phyloP scores from a whole-genome alignment of 2,113 vertebrate species.

The Cyprinodon variegatus region DNA sequence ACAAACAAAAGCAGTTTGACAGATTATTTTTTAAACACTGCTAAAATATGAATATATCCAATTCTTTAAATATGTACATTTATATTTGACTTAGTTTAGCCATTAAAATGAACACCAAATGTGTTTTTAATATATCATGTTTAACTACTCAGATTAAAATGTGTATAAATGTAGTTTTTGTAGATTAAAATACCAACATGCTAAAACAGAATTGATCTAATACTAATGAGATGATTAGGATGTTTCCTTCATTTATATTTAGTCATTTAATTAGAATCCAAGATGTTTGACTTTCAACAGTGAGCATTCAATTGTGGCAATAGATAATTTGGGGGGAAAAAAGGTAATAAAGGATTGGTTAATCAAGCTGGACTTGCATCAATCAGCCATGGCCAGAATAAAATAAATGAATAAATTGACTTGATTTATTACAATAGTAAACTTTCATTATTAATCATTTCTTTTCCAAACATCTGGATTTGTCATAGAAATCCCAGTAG shows the following conservation, averaged over 20 bases:
- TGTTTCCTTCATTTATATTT: background rate
- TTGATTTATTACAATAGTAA: conserved; percentile 41
- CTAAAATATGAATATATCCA: too few relatives aligned
- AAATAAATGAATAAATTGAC: conserved; percentile 48
- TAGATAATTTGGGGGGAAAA: conserved; percentile 33
- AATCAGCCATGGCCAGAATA: conserved; percentile 44
- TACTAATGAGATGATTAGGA: background rate
- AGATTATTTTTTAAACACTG: too few relatives aligned
- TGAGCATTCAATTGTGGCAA: conserved; percentile 9
- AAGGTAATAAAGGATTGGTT: conserved; percentile 47
- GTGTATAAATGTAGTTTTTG: background rate
- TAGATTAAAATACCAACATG: background rate
- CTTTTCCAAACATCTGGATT: conserved; percentile 32
- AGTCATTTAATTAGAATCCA: background rate
- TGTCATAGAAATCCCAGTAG: conserved; percentile 14
- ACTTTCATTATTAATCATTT: conserved; percentile 38
- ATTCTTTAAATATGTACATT: too few relatives aligned
- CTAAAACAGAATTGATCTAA: background rate
- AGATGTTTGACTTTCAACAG: background rate
- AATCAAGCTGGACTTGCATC: conserved; percentile 34
- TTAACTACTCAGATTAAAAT: background rate
- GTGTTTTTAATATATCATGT: background rate
- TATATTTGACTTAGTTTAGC: too few relatives aligned
- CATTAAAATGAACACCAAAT: background rate
- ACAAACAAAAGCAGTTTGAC: too few relatives aligned